Conservation (phyloP, 2,113 vertebrate genomes). For the Pterocles burchelli region DNA sequence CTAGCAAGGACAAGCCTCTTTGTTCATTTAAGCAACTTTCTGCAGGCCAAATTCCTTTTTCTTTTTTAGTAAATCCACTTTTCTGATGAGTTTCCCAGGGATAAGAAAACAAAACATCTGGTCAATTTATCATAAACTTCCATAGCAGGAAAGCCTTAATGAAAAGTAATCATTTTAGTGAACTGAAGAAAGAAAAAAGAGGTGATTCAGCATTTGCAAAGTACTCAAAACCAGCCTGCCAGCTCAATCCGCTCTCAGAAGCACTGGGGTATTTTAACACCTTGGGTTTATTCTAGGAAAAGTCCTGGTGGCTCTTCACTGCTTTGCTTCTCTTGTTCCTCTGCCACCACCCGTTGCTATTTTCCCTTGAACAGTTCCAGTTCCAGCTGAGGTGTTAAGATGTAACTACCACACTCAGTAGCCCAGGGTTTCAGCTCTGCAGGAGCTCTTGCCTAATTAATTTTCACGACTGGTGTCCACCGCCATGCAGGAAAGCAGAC, state of each 20-base stretch:
- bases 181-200: background rate
- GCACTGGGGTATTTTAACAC: background rate
- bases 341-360: background rate
- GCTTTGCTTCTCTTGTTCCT: background rate
- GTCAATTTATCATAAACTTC: background rate
- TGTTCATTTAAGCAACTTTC: background rate
- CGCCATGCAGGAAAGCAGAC: background rate
- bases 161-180: background rate
- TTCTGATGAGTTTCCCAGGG: background rate
- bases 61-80: background rate
- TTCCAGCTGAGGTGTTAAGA: conserved; percentile 17
- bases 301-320: background rate
- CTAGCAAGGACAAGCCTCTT: background rate
- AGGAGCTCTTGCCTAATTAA: background rate
- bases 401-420: background rate
- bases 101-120: background rate
- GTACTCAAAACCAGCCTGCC: background rate
- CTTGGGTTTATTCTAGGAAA: background rate
- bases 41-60: background rate
- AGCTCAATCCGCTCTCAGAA: background rate
- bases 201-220: background rate
- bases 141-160: background rate
- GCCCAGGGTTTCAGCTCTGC: background rate
- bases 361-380: background rate
- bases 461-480: background rate